These are phyloP conservation scores for Caenorhabditis sulstoni DNA, from an alignment of 2,888 invertebrate genomes.

Conservation along the genomic window DNA sequence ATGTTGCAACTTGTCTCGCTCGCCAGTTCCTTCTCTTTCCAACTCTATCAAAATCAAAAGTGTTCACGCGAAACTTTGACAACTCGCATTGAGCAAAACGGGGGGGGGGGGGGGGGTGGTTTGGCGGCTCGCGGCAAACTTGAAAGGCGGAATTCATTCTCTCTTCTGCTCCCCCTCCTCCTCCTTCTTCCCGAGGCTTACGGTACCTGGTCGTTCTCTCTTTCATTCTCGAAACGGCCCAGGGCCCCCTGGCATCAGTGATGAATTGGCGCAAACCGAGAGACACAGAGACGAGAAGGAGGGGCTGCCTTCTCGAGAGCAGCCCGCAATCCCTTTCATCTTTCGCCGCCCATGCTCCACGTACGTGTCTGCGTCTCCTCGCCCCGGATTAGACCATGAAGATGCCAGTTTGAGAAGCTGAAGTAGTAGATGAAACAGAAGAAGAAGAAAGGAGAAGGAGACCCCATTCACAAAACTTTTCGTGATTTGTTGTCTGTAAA, in stretches of 20 bases:
- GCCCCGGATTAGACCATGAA: conserved; percentile 34
- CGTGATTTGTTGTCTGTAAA: background rate
- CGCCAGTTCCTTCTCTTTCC: background rate
- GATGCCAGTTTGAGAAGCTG: background rate
- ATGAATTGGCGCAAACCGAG: conserved; percentile 36
- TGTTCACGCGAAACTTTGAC: too few species aligned
- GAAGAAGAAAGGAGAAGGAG: background rate
- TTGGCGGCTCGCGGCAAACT: conserved; percentile 19
- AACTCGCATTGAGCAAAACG: too few species aligned
- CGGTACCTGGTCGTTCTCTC: conserved; percentile 55
- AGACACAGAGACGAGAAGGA: background rate
- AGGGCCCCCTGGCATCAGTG: conserved; percentile 16
- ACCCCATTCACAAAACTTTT: background rate
- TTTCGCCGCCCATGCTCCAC: conserved; percentile 27
- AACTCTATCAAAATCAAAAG: background rate
- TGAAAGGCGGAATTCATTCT: conserved; percentile 39
- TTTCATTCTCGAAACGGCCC: conserved; percentile 16
- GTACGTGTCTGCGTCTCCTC: conserved; percentile 28
- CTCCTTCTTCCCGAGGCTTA: conserved; percentile 12
- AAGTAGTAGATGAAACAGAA: background rate
- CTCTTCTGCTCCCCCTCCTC: background rate
- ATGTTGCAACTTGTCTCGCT: background rate
- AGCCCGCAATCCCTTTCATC: background rate
- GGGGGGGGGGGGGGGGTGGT: too few species aligned
- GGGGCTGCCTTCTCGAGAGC: background rate